Evolutionary conservation across 2,888 invertebrate genomes (phyloP), one percentile per base, ranked within the genome.

Genomic region (Saturnia japonica): DNA sequence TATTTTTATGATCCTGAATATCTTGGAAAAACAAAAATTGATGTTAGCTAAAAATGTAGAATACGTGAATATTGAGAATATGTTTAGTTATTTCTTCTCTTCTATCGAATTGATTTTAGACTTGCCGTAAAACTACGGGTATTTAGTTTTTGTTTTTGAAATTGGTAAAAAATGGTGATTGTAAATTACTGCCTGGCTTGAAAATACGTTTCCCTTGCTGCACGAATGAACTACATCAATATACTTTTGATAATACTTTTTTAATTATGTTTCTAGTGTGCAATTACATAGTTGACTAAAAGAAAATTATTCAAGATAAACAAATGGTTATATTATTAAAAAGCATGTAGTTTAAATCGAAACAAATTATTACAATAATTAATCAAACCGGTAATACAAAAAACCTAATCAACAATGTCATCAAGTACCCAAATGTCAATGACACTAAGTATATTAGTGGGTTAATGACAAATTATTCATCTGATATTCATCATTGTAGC

Each of bases 391-490:
- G 4, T 22, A 28, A 25, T 12, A 60, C 1, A 22, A 47, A 19
- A 11, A 19, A 47, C 22, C 11, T 72, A 72, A 75, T 74, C 73
- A 77, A 80, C 77, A 80, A 83, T 77, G 75, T 68, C 71, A 73
- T 75, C 14, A 14, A 12, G 12, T 70, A 72, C 71, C 76, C 73
- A 77, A 73, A 73, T 71, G 68, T 70, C 74, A 77, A 79, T 80
- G 75, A 79, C 76, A 74, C 73, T 73, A 62, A 16, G 71, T 74
- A 68, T 73, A 62, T 14, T 83, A 77, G 73, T 85, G 78, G 87
- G 88, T 80, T 89, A 89, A 89, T 83, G 80, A 79, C 73, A 77
- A 75, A 78, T 72, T 75, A 1, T 47, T n/a, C 6, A 47, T 47
- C 19, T 19, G 19, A 19, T 47, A 47, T 47, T 47, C 1, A 47